phyloP scores from a whole-genome alignment of 2,113 vertebrate genomes.

The Nycticorax nycticorax region DNA sequence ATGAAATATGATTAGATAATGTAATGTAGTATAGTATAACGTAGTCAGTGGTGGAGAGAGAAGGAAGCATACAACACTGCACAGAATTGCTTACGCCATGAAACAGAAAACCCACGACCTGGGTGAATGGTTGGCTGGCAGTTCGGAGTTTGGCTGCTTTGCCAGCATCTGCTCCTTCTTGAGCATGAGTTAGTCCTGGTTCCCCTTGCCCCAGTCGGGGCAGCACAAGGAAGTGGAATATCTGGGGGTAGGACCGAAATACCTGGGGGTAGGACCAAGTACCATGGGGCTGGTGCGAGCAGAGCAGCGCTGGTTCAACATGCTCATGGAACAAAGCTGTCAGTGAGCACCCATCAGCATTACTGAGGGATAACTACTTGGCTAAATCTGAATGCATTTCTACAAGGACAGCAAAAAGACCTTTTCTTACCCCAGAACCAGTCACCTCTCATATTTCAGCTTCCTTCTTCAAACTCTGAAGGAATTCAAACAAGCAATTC shows the following conservation, averaged over 20 bases:
- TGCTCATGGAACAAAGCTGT: neutral
- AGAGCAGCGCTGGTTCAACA: neutral
- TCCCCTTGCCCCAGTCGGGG: fast-evolving
- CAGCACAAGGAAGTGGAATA: fast-evolving
- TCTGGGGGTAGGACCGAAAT: neutral
- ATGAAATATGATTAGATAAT: neutral
- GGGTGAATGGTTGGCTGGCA: neutral
- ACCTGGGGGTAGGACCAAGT: neutral
- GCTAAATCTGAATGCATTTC: neutral
- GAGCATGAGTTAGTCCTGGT: neutral
- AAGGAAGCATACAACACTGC: neutral
- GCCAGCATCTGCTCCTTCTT: neutral
- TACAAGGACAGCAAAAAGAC: neutral
- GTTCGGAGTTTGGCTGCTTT: neutral
- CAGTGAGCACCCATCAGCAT: neutral
- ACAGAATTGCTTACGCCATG: neutral
- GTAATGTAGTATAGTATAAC: neutral
- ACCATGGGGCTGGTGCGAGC: neutral
- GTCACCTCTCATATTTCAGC: neutral
- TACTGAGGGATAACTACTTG: neutral
- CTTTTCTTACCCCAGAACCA: neutral
- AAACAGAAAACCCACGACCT: neutral
- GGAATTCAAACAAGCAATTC: neutral
- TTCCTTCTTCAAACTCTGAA: neutral
- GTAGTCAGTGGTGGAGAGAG: neutral